A percentile compares a stretch with the other conserved stretches of the same genome.
Conservation (phyloP, 2,797 vertebrate species). For the Peromyscus aztecus region DNA sequence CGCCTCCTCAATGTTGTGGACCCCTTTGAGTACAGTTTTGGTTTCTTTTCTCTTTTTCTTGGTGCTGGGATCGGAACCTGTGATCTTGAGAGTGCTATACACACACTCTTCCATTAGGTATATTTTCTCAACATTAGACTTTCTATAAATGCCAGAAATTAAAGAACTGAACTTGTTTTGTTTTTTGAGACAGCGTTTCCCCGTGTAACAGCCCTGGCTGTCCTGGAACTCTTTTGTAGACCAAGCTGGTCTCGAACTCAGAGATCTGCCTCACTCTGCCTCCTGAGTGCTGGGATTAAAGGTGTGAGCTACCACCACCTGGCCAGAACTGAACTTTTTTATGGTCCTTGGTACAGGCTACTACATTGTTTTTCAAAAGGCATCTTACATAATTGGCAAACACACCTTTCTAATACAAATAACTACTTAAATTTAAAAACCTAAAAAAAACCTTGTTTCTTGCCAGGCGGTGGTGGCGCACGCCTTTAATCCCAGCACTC, state of each 20-base stretch:
- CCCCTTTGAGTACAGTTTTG: neutral
- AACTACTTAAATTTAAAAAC: too few species aligned
- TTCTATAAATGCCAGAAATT: constrained; percentile 13
- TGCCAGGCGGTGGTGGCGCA: too few species aligned
- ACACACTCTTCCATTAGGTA: neutral
- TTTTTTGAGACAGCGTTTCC: neutral
- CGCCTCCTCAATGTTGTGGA: neutral
- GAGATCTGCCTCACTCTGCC: neutral
- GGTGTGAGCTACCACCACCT: too few species aligned
- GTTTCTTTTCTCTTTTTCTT: neutral
- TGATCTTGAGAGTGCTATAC: neutral
- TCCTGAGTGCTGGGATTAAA: neutral
- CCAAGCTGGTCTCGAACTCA: neutral
- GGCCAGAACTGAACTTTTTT: neutral
- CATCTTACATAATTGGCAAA: neutral
- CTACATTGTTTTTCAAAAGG: neutral
- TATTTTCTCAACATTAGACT: neutral
- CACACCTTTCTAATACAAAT: too few species aligned
- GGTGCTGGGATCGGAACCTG: neutral
- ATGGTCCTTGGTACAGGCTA: neutral
- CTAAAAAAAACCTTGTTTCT: neutral
- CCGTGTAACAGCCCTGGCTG: neutral
- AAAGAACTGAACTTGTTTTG: neutral
- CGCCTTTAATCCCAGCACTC: too few species aligned
- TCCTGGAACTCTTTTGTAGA: neutral